Evolutionary conservation across 2,797 vertebrate species (phyloP).

Genomic region (Chaunax sp.): DNA sequence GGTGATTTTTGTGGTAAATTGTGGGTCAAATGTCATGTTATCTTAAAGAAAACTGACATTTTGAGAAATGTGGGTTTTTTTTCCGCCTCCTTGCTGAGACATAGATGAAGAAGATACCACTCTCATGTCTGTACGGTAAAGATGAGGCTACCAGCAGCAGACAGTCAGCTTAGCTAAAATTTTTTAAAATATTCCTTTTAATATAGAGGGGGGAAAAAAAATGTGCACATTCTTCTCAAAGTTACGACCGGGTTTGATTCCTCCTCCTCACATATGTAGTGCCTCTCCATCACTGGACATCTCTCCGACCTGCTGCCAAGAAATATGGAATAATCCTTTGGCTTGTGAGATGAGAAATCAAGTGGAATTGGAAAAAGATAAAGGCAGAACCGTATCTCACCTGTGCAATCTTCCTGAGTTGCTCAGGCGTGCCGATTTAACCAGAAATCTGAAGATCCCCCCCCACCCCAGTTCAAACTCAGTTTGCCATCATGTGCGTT

Average conservation of each 20-base stretch:
- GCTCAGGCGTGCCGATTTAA: constrained; percentile 45
- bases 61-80: no score
- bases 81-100: neutral
- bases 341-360: constrained; percentile 60
- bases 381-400: constrained; percentile 11
- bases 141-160: neutral
- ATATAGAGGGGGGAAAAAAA: neutral
- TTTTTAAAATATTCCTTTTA: neutral
- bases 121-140: neutral
- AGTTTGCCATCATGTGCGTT: constrained; percentile 43
- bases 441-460: constrained; percentile 49
- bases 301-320: neutral
- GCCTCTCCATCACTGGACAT: neutral
- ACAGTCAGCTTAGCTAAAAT: neutral
- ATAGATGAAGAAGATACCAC: neutral
- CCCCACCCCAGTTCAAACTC: neutral
- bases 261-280: constrained; percentile 6
- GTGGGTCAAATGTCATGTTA: neutral
- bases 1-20: neutral
- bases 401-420: constrained; percentile 34
- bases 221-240: neutral
- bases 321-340: constrained; percentile 35
- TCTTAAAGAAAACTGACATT: neutral
- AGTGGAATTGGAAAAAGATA: constrained; percentile 49
- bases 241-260: constrained; percentile 4